Base-by-base conservation (phyloP, 2,888 invertebrate species). In the Mythimna pallens region DNA sequence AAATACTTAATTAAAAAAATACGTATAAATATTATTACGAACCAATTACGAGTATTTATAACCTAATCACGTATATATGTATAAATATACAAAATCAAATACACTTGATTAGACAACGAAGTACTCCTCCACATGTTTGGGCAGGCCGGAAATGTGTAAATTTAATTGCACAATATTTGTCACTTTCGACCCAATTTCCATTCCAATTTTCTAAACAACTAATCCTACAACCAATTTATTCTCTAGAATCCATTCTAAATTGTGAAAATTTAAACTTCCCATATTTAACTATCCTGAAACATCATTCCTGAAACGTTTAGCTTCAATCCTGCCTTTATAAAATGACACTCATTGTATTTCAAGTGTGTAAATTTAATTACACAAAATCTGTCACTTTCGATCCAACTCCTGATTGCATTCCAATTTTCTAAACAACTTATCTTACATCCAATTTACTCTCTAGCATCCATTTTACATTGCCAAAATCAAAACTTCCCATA, bases 341-440 rank as follows among this genome's bases (percentile, higher is more conserved):
- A 90, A 89, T 82, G 81, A 82, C 78, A 81, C 80, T 84, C 78
- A 82, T 78, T 78, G 75, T 75, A 79, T 83, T 88, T 83, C 85
- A 86, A 88, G 88, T 88, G 89, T 25, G 25, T 25, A 25, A 25
- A 25, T 14, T 14, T 47, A 14, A 14, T 14, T 47, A 47, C 43
- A 14, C 43, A 4, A 47, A 5, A 47, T 47, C 43, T 47, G 43
- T 47, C 43, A 47, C 8, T 34, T 12, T 34, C 10, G 8, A 8
- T 1, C 22, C 7, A 9, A 5, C 22, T 22, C 54, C 12, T n/a
- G 14, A 20, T 50, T 7, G 2, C 22, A 36, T 10, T 1, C 43
- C 8, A 61, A 67, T 55, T 36, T 10, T 30, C 43, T 30, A 17
- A 58, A 22, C 8, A 54, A 12, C 12, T 30, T 12, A 22, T 14